Conservation (phyloP, 2,888 invertebrate species). For the Cryptocheilus praepositus region DNA sequence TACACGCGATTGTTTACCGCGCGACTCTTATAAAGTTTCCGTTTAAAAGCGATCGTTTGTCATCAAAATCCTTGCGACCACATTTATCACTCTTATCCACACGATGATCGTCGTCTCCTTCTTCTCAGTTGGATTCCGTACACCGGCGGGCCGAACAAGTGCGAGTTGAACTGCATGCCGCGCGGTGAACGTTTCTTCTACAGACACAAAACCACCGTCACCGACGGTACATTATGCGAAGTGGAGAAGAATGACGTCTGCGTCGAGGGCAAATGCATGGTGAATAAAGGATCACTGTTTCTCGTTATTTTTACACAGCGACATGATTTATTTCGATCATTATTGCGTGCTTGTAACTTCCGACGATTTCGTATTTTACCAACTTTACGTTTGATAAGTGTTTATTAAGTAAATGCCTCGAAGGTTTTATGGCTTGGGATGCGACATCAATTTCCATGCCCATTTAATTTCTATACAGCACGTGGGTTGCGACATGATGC, state of each 20-base stretch:
- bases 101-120: conserved; percentile 5
- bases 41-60: too few relatives aligned
- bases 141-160: conserved; percentile 90
- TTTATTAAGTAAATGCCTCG: too few relatives aligned
- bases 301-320: not conserved
- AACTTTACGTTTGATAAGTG: too few relatives aligned
- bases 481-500: conserved; percentile 95
- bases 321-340: too few relatives aligned
- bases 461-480: conserved; percentile 78
- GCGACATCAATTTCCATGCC: not conserved
- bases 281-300: conserved; percentile 71
- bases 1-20: too few relatives aligned
- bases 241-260: conserved; percentile 93
- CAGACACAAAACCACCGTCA: conserved; percentile 86
- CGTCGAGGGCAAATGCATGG: conserved; percentile 95
- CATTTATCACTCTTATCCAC: too few relatives aligned
- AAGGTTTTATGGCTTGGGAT: too few relatives aligned
- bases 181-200: conserved; percentile 93
- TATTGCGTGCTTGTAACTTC: too few relatives aligned
- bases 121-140: conserved; percentile 89
- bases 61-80: too few relatives aligned
- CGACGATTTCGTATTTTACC: too few relatives aligned
- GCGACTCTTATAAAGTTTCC: too few relatives aligned
- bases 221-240: conserved; percentile 89
- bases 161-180: conserved; percentile 97